Evolutionary conservation across 2,797 vertebrate genomes (phyloP).

Genomic region (Eidolon dupreanum): DNA sequence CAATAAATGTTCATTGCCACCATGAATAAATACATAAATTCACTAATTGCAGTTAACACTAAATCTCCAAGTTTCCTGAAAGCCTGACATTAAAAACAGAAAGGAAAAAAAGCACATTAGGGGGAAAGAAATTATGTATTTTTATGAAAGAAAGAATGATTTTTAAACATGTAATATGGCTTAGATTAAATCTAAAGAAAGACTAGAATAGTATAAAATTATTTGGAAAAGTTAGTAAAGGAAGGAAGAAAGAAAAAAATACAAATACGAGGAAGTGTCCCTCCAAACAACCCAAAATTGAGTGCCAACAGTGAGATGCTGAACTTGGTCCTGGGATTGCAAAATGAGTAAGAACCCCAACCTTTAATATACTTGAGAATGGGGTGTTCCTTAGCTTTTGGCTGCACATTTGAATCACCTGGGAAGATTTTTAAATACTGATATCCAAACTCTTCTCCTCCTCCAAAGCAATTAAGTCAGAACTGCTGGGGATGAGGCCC

Average conservation of each 20-base stretch:
- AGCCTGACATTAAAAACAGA: neutral
- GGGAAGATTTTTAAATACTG: neutral
- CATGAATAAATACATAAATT: neutral
- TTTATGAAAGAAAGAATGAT: neutral
- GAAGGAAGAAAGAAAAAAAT: neutral
- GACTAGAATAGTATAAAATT: neutral
- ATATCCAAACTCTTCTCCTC: neutral
- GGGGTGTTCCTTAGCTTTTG: neutral
- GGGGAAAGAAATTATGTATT: neutral
- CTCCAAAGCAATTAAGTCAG: neutral
- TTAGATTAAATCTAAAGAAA: neutral
- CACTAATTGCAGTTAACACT: neutral
- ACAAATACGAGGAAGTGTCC: neutral
- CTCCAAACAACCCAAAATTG: neutral
- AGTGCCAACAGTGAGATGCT: neutral
- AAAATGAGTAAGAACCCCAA: neutral
- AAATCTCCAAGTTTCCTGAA: constrained; percentile 1
- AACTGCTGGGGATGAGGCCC: neutral
- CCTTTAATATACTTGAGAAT: neutral
- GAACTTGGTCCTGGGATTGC: neutral
- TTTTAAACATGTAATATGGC: neutral
- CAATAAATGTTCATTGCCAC: neutral
- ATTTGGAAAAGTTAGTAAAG: too few species aligned
- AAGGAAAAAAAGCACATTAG: neutral
- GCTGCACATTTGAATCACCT: constrained; percentile 24